These are phyloP conservation scores for Emmelina monodactyla DNA, from an alignment of 2,888 invertebrate species.

Conservation along the genomic window DNA sequence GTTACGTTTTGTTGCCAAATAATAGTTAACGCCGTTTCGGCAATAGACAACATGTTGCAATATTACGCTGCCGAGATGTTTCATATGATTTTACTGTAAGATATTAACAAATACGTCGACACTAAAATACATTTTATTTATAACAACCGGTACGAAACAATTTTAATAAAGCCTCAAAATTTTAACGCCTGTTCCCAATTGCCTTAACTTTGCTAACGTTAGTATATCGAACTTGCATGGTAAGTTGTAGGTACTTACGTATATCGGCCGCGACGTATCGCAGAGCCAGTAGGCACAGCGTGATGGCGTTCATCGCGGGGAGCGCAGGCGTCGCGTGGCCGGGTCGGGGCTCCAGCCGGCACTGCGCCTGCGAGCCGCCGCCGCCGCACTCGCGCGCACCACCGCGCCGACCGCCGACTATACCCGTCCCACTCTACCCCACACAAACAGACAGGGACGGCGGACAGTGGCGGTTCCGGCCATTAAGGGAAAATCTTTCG, in stretches of 20 bases:
- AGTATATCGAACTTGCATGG: too few relatives aligned
- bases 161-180: too few relatives aligned
- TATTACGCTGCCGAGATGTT: too few relatives aligned
- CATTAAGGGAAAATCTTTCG: neutral
- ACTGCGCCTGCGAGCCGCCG: constrained; percentile 27
- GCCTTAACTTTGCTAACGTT: too few relatives aligned
- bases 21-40: constrained; percentile 1
- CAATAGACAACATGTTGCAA: too few relatives aligned
- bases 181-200: too few relatives aligned
- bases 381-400: constrained; percentile 6
- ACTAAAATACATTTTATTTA: too few relatives aligned
- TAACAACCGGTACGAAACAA: too few relatives aligned
- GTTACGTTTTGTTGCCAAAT: neutral
- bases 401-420: neutral
- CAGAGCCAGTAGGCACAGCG: constrained; percentile 37
- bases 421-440: neutral
- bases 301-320: constrained; percentile 21
- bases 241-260: too few relatives aligned
- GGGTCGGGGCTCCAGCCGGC: constrained; percentile 42
- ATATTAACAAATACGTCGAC: too few relatives aligned
- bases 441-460: constrained; percentile 2
- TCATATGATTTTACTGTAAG: too few relatives aligned
- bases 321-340: constrained; percentile 39
- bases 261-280: constrained; percentile 46
- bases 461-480: neutral